Evolutionary conservation across 2,113 vertebrate species (phyloP).

Genomic region (Spheniscus mendiculus): DNA sequence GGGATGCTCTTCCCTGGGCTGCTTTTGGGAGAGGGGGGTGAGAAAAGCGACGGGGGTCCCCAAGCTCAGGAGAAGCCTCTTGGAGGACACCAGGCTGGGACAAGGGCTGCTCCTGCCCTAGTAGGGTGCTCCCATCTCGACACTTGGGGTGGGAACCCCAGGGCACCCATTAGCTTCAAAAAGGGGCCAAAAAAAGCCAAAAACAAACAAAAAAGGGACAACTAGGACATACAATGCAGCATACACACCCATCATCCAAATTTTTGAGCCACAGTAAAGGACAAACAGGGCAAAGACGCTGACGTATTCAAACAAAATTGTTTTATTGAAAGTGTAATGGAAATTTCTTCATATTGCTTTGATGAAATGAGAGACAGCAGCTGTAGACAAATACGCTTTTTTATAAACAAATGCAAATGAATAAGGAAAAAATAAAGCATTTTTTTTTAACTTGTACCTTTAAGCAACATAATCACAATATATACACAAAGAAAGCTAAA

Average conservation of each 20-base stretch:
- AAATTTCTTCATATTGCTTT: conserved; percentile 90
- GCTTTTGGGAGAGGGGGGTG: rapidly evolving
- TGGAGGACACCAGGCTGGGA: neutral
- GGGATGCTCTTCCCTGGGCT: neutral
- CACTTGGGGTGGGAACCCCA: neutral
- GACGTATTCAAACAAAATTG: conserved; percentile 17
- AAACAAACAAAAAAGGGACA: neutral
- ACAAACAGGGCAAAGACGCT: neutral
- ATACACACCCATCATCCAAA: too few relatives aligned
- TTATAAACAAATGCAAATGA: conserved; percentile 77
- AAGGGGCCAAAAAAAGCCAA: neutral
- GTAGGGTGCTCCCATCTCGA: neutral
- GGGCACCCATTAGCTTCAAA: neutral
- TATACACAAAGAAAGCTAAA: conserved; percentile 90
- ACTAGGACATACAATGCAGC: neutral
- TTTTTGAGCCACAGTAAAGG: neutral
- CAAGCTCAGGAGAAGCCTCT: neutral
- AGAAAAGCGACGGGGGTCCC: neutral
- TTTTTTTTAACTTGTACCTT: conserved; percentile 78
- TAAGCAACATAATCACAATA: conserved; percentile 81
- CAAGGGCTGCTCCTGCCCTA: neutral
- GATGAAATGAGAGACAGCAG: conserved; percentile 88
- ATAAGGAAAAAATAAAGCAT: conserved; percentile 81
- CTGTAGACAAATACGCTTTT: conserved; percentile 78
- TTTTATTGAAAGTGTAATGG: conserved; percentile 90